Evolutionary conservation across 2,797 vertebrate species (phyloP).

Genomic region (Cossypha niveicapilla): DNA sequence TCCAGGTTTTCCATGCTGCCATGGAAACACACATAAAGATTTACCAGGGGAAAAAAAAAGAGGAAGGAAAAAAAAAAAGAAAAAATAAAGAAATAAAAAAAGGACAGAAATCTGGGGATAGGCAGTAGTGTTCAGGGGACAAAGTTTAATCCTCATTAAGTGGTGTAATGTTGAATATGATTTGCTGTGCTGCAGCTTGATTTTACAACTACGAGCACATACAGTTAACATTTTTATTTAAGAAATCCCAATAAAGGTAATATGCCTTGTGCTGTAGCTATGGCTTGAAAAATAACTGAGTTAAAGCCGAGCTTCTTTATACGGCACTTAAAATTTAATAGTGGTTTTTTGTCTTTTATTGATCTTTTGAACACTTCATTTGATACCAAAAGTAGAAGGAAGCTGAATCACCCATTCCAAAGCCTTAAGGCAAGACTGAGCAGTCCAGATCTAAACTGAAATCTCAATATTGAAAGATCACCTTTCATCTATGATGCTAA

Average conservation of each 20-base stretch:
- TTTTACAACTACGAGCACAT: background rate
- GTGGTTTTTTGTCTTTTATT: background rate
- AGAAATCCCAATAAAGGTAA: conserved; percentile 17
- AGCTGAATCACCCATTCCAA: background rate
- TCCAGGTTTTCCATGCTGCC: background rate
- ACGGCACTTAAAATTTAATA: background rate
- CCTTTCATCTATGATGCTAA: background rate
- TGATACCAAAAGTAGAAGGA: background rate
- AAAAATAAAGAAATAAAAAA: too few relatives aligned
- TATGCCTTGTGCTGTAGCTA: background rate
- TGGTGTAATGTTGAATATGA: background rate
- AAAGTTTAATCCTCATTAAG: conserved; percentile 33
- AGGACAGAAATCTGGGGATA: background rate
- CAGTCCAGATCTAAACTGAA: background rate
- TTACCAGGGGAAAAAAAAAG: background rate
- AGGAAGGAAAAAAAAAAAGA: too few relatives aligned
- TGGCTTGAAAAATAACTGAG: conserved; percentile 19
- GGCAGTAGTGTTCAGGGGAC: background rate
- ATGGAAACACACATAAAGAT: background rate
- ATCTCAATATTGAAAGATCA: background rate
- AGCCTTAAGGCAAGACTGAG: background rate
- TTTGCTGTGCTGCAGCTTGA: conserved; percentile 2
- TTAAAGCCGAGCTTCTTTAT: conserved; percentile 1
- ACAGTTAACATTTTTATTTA: conserved; percentile 14
- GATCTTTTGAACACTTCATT: conserved; percentile 5